Evolutionary conservation across 2,888 invertebrate species (phyloP).

Genomic region (Papilio gigon): DNA sequence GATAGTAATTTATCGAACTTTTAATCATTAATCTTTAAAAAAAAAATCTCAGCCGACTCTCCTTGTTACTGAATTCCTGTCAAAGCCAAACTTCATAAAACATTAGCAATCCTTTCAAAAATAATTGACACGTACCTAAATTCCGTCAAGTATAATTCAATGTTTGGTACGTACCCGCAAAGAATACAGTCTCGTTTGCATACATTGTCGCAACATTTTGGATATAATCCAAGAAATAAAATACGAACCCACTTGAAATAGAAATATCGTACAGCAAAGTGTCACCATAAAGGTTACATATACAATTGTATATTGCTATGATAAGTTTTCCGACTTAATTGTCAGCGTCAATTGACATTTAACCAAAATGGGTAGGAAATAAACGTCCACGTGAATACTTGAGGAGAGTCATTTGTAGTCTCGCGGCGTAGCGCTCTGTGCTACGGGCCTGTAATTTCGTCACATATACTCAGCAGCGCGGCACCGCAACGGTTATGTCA

Average conservation of each 20-base stretch:
- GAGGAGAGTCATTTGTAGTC: conserved; percentile 40
- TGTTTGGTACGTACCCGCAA: conserved; percentile 27
- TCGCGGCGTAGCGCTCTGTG: conserved; percentile 31
- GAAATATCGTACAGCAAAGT: background rate
- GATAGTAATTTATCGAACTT: no score
- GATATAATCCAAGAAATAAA: background rate
- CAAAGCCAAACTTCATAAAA: background rate
- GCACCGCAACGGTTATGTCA: conserved; percentile 38
- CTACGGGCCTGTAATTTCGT: conserved; percentile 38
- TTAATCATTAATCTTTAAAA: no score
- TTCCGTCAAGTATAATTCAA: conserved; percentile 24
- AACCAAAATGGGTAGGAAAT: background rate
- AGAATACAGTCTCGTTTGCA: conserved; percentile 39
- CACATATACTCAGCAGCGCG: conserved; percentile 35
- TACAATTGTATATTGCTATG: background rate
- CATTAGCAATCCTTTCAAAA: conserved; percentile 29
- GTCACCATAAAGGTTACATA: background rate
- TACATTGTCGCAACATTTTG: conserved; percentile 33
- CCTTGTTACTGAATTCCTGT: no score
- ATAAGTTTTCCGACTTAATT: background rate
- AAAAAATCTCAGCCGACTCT: no score
- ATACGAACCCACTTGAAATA: background rate
- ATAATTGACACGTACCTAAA: conserved; percentile 36
- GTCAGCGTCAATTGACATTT: background rate
- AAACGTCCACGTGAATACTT: conserved; percentile 1